A percentile compares a stretch with the other conserved stretches of the same genome.
Evolutionary conservation across 2,888 invertebrate species (phyloP).

Genomic region (Lycaena phlaeas): DNA sequence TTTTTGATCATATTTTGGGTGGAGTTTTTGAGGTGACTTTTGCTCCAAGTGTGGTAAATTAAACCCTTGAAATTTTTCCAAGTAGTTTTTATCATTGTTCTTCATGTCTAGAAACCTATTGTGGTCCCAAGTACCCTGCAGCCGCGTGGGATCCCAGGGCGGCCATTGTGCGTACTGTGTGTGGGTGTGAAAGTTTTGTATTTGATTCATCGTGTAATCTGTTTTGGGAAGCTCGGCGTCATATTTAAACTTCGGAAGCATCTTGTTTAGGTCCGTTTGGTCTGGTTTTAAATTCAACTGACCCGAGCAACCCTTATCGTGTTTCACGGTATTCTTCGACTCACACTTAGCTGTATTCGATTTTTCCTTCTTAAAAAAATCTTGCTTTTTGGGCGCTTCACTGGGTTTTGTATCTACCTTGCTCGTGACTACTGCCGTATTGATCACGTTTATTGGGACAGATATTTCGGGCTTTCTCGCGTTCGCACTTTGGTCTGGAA

Average conservation of each 20-base stretch:
- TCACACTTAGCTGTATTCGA: conserved; percentile 48
- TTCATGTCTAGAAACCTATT: conserved; percentile 64
- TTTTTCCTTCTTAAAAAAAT: conserved; percentile 69
- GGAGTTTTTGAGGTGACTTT: conserved; percentile 74
- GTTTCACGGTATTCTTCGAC: conserved; percentile 50
- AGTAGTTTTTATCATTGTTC: conserved; percentile 66
- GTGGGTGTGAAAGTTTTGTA: conserved; percentile 78
- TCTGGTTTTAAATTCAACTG: conserved; percentile 52
- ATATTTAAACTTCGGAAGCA: conserved; percentile 65
- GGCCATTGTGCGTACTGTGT: conserved; percentile 78
- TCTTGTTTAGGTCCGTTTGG: conserved; percentile 69
- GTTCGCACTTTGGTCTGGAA: conserved; percentile 49
- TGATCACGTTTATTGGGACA: conserved; percentile 63
- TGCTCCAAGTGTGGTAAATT: conserved; percentile 75
- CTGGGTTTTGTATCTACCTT: conserved; percentile 50
- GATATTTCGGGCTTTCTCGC: conserved; percentile 57
- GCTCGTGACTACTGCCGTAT: conserved; percentile 42
- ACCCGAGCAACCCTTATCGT: conserved; percentile 54
- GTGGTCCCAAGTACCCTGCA: conserved; percentile 69
- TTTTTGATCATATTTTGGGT: conserved; percentile 64
- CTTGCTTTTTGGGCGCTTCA: conserved; percentile 63
- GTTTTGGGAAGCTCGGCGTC: conserved; percentile 72
- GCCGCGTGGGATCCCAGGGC: conserved; percentile 67
- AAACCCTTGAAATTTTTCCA: conserved; percentile 74
- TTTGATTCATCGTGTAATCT: conserved; percentile 77